Evolutionary conservation across 30 jellyfish, hydroid and myxozoan species (phyloP).

Genomic region (Morbakka virulenta): DNA sequence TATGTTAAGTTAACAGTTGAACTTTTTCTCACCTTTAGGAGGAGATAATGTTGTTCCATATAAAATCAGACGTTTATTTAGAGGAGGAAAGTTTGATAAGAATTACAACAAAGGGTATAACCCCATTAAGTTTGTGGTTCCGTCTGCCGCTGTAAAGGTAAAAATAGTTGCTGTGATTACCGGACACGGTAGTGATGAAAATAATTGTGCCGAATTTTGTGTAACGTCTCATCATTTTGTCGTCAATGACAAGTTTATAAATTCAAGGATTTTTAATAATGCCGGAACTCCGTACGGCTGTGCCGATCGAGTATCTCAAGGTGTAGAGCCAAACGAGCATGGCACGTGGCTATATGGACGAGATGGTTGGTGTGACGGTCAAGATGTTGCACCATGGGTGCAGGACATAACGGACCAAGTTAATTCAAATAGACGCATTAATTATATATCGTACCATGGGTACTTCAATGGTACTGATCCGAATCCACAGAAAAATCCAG

Average conservation of each 20-base stretch:
- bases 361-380: conserved; percentile 99
- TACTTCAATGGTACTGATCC: conserved; percentile 93
- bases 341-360: conserved; percentile 99
- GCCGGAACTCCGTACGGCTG: conserved; percentile 99
- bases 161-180: conserved; percentile 74
- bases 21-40: no score
- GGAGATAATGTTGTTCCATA: conserved; percentile 58
- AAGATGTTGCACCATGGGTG: conserved; percentile 96
- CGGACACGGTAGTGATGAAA: conserved; percentile 98
- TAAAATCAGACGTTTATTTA: conserved; percentile 57
- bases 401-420: conserved; percentile 92
- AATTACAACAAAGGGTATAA: conserved; percentile 71
- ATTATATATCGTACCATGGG: conserved; percentile 69
- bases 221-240: conserved; percentile 87
- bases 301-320: conserved; percentile 90
- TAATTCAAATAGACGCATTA: conserved; percentile 27
- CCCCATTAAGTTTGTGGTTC: conserved; percentile 58
- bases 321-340: conserved; percentile 97
- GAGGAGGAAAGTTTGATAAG: conserved; percentile 89
- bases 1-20: no score
- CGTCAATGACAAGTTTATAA: conserved; percentile 63
- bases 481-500: conserved; percentile 75
- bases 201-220: conserved; percentile 97
- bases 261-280: conserved; percentile 79
- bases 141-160: conserved; percentile 69